Base-by-base conservation (phyloP, 1,140 invertebrate species). In the Sarcophaga peregrina region DNA sequence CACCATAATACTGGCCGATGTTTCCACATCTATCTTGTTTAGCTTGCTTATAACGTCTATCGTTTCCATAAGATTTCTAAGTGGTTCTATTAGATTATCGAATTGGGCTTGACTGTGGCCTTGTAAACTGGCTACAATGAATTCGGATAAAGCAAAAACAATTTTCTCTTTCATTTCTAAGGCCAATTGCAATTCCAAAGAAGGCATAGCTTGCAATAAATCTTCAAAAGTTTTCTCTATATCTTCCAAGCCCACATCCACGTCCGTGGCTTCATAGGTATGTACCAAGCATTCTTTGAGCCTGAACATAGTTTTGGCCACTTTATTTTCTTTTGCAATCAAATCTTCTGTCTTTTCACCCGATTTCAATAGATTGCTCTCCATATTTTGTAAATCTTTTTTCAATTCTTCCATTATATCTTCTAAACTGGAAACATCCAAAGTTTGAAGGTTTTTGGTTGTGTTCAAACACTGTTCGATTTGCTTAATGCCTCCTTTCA, bases 191-290 rank as follows among this genome's bases (percentile, higher is more conserved):
- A 85, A 82, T 83, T 90, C 89, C 11, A 90, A 48, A 9, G 85
- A 78, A 0, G 89, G 89, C 74, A 90, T 72, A 0, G 86, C 87
- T 0, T 87, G 75, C 52, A 90, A 62, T 74, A 90, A 88, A 54
- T 90, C 89, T 48, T 90, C 88, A 68, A 90, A 90, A 0, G 87
- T 87, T 80, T 85, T 87, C 75, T 90, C 89, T 15, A 89, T 86
- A 52, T 87, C 88, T 5, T 90, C 89, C 37, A 90, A 48, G 0
- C 87, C 87, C 9, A 88, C 86, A 25, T 88, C 87, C n/a, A 88
- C 46, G 9, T 86, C 88, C 11, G 54, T 37, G 4, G 81, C 17
- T 76, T 90, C 89, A 73, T 90, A 90, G 5, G 89, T 90, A n/a
- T 90, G 87, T 9, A 90, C 88, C 37, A 90, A 82, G 11, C 86